phyloP scores from a whole-genome alignment of 2,888 invertebrate genomes.

The Gibbula magus region DNA sequence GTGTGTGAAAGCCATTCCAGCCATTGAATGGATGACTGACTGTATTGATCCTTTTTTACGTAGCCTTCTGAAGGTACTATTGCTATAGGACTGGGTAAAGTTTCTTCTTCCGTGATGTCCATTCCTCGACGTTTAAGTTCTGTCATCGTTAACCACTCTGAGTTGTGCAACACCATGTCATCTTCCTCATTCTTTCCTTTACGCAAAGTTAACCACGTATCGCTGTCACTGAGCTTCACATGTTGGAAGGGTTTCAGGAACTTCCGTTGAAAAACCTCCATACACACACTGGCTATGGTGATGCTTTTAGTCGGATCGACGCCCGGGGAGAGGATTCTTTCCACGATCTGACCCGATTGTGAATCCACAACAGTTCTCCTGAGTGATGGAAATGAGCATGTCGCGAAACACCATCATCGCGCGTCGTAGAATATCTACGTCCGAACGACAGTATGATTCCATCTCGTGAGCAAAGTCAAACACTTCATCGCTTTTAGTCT shows the following conservation, averaged over 20 bases:
- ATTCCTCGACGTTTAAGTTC: not conserved
- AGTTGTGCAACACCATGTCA: not conserved
- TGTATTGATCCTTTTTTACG: not conserved
- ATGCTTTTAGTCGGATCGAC: slow-evolving; percentile 8
- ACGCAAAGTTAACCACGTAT: not conserved
- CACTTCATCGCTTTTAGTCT: not conserved
- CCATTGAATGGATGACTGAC: not conserved
- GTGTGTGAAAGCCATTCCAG: not conserved
- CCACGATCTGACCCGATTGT: not conserved
- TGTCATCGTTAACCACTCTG: not conserved
- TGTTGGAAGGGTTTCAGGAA: not conserved
- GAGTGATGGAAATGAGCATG: slow-evolving; percentile 32
- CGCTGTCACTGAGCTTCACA: not conserved
- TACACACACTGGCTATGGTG: not conserved
- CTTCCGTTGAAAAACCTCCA: not conserved
- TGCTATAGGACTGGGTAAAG: not conserved
- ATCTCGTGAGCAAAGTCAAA: slow-evolving; percentile 42
- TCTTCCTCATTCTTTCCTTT: not conserved
- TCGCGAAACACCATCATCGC: slow-evolving; percentile 36
- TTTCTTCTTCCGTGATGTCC: not conserved
- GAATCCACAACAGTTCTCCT: not conserved
- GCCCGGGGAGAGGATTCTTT: not conserved
- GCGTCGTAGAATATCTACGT: slow-evolving; percentile 36
- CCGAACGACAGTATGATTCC: slow-evolving; percentile 36
- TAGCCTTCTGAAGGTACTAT: not conserved